phyloP scores from a whole-genome alignment of 2,113 vertebrate species.

The Melanocharis versteri region DNA sequence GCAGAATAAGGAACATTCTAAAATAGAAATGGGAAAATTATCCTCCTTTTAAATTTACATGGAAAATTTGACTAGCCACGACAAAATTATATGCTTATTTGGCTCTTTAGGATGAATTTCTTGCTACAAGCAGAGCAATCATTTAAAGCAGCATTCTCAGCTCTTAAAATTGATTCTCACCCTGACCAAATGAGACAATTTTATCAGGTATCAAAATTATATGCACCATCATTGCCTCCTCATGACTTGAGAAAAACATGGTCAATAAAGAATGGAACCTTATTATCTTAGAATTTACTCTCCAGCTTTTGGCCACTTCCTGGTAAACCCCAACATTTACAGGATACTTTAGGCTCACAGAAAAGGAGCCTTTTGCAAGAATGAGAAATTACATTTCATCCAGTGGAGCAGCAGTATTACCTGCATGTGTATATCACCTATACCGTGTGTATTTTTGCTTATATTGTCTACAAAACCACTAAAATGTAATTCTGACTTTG shows the following conservation, averaged over 20 bases:
- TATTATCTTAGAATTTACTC: not conserved
- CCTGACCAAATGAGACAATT: not conserved
- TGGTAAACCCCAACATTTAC: not conserved
- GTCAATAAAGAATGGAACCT: not conserved
- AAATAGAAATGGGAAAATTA: conserved; percentile 36
- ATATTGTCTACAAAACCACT: not conserved
- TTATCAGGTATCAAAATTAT: not conserved
- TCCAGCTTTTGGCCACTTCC: not conserved
- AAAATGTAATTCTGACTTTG: not conserved
- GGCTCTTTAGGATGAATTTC: conserved; percentile 13
- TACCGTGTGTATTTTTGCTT: not conserved
- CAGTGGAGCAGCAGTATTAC: not conserved
- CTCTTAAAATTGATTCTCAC: not conserved
- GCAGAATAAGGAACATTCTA: conserved; percentile 4
- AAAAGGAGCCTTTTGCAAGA: not conserved
- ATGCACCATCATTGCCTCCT: not conserved
- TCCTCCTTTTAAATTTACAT: not conserved
- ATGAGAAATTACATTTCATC: not conserved
- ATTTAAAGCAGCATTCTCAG: conserved; percentile 25
- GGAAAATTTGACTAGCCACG: conserved; percentile 32
- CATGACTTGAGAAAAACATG: not conserved
- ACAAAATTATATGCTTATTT: conserved; percentile 39
- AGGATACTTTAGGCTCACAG: not conserved
- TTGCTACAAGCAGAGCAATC: conserved; percentile 33
- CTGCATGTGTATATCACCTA: not conserved